These are phyloP conservation scores for Menidia beryllina DNA, from an alignment of 2,113 vertebrate genomes.

Conservation along the genomic window DNA sequence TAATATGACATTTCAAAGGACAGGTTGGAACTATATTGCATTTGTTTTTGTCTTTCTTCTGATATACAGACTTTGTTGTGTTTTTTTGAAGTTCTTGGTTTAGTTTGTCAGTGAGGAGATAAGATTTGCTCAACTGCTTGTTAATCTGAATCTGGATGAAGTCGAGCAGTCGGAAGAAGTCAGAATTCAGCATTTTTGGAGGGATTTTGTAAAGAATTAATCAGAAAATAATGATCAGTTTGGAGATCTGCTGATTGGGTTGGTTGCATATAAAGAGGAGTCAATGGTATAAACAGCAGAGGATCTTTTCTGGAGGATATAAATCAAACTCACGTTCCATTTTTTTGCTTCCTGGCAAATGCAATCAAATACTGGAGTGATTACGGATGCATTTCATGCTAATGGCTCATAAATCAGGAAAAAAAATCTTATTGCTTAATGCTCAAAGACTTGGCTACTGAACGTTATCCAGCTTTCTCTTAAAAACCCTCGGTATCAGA, in stretches of 20 bases:
- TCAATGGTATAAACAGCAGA: not conserved
- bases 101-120: no score
- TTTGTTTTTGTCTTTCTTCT: no score
- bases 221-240: not conserved
- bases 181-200: no score
- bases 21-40: no score
- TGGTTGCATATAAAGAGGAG: not conserved
- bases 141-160: not conserved
- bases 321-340: not conserved
- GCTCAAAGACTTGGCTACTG: not conserved
- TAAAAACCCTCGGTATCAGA: not conserved
- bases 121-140: no score
- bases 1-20: no score
- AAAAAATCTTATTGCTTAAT: not conserved
- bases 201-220: no score
- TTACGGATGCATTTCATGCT: not conserved
- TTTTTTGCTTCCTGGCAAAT: slow-evolving; percentile 1
- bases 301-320: not conserved
- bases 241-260: not conserved
- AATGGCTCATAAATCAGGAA: not conserved
- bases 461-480: not conserved
- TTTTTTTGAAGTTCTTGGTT: no score
- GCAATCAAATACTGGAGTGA: not conserved
- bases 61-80: no score
- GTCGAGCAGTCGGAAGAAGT: not conserved